Evolutionary conservation across 2,113 vertebrate genomes (phyloP), one percentile per base, ranked within the genome.

Genomic region (Leucosticte australis): DNA sequence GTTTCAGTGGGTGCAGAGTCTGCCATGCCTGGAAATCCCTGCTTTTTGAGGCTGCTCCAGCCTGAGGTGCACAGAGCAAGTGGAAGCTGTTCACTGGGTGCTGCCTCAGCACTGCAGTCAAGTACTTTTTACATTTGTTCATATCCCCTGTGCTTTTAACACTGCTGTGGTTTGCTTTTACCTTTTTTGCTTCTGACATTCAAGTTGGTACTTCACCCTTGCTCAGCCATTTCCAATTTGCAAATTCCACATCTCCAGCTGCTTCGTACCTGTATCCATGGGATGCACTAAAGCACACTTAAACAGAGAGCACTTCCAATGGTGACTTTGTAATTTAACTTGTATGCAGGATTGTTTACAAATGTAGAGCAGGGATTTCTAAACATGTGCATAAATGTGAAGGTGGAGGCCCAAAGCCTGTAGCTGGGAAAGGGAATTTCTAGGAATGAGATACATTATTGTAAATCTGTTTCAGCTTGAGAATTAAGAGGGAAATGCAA

Each of bases 321-420:
- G 2, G 39, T 42, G 12, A 19, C 20, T 28, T 20, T 20, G 52
- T 55, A 5, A 53, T 53, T 47, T 13, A 65, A 46, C 18, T 13
- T 17, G 3, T 23, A 0, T 4, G 4, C 39, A 18, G 47, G 65
- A 27, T 74, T 39, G 5, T 41, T 73, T 69, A 10, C 5, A 2
- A 30, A 47, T 15, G 4, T 27, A 13, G 33, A 39, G 10, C 10
- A 10, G 24, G 22, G 20, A 56, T 69, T 83, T 65, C 22, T 65
- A 11, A 79, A 75, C 39, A 41, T 39, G 37, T 1, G 6, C 23
- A 7, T 7, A 17, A 4, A 55, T 44, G 35, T 21, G 12, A 16
- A 39, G 5, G 0, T 19, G 18, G n/a, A 55, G 9, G 24, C 17
- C 47, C 47, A 28, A 62, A 79, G 39, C 12, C 46, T 77, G 21